phyloP scores from a whole-genome alignment of 2,888 invertebrate genomes.

The Morpho helenor region DNA sequence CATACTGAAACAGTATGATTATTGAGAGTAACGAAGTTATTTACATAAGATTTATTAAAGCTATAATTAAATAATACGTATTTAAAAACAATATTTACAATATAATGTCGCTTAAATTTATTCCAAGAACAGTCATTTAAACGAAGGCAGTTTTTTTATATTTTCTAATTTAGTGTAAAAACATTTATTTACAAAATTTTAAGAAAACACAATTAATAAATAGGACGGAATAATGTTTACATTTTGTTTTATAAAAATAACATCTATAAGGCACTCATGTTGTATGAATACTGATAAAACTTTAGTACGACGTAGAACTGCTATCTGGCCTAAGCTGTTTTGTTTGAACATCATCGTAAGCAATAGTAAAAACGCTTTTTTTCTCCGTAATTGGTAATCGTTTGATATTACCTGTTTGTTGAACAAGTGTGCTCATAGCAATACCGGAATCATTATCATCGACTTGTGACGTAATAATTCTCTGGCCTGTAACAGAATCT shows the following conservation, averaged over 20 bases:
- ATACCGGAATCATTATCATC: slow-evolving; percentile 90
- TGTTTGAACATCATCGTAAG: slow-evolving; percentile 94
- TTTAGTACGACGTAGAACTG: slow-evolving; percentile 83
- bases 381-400: slow-evolving; percentile 88
- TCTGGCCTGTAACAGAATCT: slow-evolving; percentile 47
- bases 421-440: slow-evolving; percentile 81
- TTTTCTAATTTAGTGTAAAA: slow-evolving; percentile 29
- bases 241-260: slow-evolving; percentile 30
- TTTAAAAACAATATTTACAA: slow-evolving; percentile 41
- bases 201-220: slow-evolving; percentile 25
- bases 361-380: slow-evolving; percentile 95
- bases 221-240: slow-evolving; percentile 28
- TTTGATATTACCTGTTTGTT: slow-evolving; percentile 77
- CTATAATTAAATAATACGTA: slow-evolving; percentile 52
- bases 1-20: slow-evolving; percentile 56
- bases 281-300: slow-evolving; percentile 29
- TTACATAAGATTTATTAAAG: slow-evolving; percentile 61
- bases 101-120: slow-evolving; percentile 43
- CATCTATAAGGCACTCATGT: slow-evolving; percentile 32
- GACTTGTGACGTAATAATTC: slow-evolving; percentile 48
- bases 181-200: slow-evolving; percentile 30
- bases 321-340: slow-evolving; percentile 89
- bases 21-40: slow-evolving; percentile 55
- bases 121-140: slow-evolving; percentile 55
- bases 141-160: slow-evolving; percentile 58